Conservation (phyloP, 1,140 invertebrate genomes). For the Anthonomus grandis region DNA sequence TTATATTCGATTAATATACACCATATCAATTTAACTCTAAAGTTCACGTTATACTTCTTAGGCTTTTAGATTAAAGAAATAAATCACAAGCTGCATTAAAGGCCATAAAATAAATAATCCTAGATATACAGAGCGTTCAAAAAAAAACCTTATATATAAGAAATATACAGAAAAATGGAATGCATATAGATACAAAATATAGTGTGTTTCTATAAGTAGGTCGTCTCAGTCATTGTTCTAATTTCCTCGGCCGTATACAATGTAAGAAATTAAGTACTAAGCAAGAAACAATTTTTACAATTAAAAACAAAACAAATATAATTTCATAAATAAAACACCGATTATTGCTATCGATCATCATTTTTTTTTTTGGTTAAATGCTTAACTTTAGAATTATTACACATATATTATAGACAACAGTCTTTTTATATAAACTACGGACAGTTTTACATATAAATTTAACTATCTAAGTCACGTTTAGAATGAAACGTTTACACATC, state of each 20-base stretch:
- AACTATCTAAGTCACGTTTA: constrained; percentile 23
- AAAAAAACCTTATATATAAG: constrained; percentile 2
- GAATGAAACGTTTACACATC: constrained; percentile 5
- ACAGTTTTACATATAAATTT: constrained; percentile 38
- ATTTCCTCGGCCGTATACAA: not conserved
- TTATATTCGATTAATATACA: constrained; percentile 20
- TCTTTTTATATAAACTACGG: constrained; percentile 38
- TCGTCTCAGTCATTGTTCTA: not conserved
- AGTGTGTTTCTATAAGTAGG: no score
- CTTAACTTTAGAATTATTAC: constrained; percentile 35
- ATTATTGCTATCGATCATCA: constrained; percentile 41
- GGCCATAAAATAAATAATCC: constrained; percentile 22
- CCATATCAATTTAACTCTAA: constrained; percentile 1
- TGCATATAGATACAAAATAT: not conserved
- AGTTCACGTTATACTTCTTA: constrained; percentile 18
- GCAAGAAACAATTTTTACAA: not conserved
- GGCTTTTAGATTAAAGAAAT: constrained; percentile 5
- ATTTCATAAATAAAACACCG: constrained; percentile 24
- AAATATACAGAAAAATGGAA: not conserved
- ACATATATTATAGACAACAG: constrained; percentile 40
- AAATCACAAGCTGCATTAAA: constrained; percentile 22
- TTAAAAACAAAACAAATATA: not conserved
- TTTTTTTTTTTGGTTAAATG: constrained; percentile 34
- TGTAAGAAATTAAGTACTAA: not conserved
- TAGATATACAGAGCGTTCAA: constrained; percentile 8